A percentile compares a stretch with the other conserved stretches of the same genome.
Evolutionary conservation across 2,113 vertebrate genomes (phyloP).

Genomic region (Gorsachius goisagi): DNA sequence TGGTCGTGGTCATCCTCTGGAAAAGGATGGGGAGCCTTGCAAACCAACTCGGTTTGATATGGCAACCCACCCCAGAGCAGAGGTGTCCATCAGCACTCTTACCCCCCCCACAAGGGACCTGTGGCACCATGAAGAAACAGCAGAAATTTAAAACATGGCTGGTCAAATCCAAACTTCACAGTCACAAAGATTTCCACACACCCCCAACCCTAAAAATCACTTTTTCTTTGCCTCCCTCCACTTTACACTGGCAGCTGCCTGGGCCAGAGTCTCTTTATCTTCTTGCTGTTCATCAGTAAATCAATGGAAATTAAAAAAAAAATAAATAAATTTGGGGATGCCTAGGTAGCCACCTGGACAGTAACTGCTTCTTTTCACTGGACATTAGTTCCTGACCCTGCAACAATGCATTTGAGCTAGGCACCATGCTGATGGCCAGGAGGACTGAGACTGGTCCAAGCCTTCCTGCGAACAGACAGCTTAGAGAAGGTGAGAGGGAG

Average conservation of each 20-base stretch:
- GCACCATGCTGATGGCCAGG: accelerated
- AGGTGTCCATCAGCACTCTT: too few species aligned
- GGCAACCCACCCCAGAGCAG: neutral
- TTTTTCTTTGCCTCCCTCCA: neutral
- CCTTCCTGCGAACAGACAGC: neutral
- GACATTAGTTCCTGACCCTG: neutral
- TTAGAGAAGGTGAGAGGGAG: neutral
- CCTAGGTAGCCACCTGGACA: neutral
- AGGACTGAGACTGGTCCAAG: neutral
- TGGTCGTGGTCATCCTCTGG: neutral
- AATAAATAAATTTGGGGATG: accelerated
- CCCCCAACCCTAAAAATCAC: neutral
- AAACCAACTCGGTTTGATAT: neutral
- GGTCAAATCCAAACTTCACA: neutral
- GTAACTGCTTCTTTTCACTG: neutral
- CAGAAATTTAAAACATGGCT: neutral
- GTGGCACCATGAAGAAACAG: neutral
- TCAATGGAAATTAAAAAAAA: neutral
- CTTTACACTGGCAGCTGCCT: neutral
- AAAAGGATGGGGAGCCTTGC: neutral
- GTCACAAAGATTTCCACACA: neutral
- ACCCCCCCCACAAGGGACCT: neutral
- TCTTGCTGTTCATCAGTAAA: neutral
- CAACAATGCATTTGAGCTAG: neutral
- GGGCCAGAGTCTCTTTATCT: neutral